phyloP scores from a whole-genome alignment of 2,888 invertebrate species.

The Arge pagana region DNA sequence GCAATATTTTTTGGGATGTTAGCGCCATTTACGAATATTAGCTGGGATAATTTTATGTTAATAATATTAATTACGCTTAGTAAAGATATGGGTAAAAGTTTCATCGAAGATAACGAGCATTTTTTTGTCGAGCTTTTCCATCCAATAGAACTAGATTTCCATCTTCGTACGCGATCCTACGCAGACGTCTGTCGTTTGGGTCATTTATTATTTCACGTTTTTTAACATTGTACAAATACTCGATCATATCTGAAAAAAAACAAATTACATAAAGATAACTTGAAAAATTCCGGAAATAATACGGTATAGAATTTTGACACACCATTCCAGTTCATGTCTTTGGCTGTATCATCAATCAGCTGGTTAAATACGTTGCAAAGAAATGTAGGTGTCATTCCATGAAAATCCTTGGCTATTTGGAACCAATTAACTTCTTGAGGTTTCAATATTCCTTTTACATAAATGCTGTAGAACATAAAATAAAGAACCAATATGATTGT shows the following conservation, averaged over 20 bases:
- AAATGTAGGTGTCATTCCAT: constrained; percentile 42
- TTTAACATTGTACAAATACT: constrained; percentile 34
- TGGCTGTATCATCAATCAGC: constrained; percentile 25
- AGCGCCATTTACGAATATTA: too few species aligned
- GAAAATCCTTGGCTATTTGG: constrained; percentile 37
- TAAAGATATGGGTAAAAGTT: not conserved
- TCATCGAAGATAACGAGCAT: not conserved
- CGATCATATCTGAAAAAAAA: constrained; percentile 37
- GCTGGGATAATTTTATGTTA: too few species aligned
- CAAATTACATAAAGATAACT: constrained; percentile 2
- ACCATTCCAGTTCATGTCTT: constrained; percentile 23
- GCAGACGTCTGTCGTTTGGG: constrained; percentile 36
- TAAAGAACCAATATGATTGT: too few species aligned
- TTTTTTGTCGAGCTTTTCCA: constrained; percentile 14
- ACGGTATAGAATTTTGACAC: constrained; percentile 10
- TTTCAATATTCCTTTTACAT: constrained; percentile 35
- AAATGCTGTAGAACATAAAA: constrained; percentile 35
- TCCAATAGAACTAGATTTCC: constrained; percentile 24
- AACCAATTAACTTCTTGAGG: constrained; percentile 42
- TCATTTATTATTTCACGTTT: constrained; percentile 30
- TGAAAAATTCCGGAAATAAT: constrained; percentile 6
- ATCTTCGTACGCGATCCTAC: constrained; percentile 37
- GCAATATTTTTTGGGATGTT: too few species aligned
- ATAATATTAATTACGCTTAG: not conserved
- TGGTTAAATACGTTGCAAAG: constrained; percentile 33